Percentiles rank a stretch among this genome's conserved stretches.
Conservation (phyloP, 2,113 vertebrate genomes). For the Pipra filicauda region DNA sequence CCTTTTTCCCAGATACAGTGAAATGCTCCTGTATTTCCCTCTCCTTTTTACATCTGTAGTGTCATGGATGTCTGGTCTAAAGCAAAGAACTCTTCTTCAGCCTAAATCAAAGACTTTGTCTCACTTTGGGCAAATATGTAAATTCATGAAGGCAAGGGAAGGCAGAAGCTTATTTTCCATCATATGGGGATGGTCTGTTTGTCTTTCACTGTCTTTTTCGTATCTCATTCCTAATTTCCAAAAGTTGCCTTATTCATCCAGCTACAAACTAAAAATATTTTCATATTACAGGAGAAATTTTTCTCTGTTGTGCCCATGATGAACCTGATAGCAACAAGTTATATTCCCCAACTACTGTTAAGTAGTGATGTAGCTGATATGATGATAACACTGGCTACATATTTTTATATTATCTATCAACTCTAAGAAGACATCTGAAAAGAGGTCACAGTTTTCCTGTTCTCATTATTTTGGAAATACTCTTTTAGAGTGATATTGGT, state of each 20-base stretch:
- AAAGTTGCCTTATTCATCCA: background rate
- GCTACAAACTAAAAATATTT: background rate
- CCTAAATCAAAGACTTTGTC: background rate
- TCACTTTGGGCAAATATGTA: background rate
- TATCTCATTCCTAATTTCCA: background rate
- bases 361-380: background rate
- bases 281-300: background rate
- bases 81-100: background rate
- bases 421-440: background rate
- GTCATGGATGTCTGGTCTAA: background rate
- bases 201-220: background rate
- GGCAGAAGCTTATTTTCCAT: background rate
- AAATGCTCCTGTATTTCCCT: background rate
- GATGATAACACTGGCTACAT: background rate
- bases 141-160: background rate
- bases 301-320: background rate
- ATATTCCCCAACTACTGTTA: background rate
- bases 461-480: background rate
- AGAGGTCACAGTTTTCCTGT: background rate
- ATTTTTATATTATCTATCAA: background rate
- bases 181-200: background rate
- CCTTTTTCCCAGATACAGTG: background rate
- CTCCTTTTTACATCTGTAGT: background rate
- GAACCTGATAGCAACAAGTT: background rate
- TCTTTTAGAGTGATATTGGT: background rate